Percentiles rank a stretch among this genome's conserved stretches.
These are phyloP conservation scores for Andricus curvator DNA, from an alignment of 2,888 invertebrate genomes.

Conservation along the genomic window DNA sequence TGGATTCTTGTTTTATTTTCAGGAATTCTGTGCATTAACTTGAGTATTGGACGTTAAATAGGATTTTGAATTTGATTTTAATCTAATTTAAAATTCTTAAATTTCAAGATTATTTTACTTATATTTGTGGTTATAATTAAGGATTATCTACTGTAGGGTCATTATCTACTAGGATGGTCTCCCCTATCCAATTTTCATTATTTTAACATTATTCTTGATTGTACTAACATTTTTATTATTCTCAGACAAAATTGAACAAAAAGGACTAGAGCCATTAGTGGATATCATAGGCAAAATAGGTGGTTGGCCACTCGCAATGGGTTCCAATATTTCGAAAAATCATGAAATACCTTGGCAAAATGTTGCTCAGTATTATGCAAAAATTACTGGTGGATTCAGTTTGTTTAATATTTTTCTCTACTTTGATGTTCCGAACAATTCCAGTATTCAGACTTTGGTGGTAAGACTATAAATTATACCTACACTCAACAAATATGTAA, in stretches of 20 bases:
- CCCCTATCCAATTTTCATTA: neutral
- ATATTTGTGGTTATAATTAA: too few relatives aligned
- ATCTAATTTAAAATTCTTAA: too few relatives aligned
- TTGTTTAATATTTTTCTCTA: conserved; percentile 42
- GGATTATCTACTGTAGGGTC: too few relatives aligned
- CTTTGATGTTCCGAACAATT: conserved; percentile 43
- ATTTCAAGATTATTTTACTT: too few relatives aligned
- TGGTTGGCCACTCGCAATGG: conserved; percentile 49
- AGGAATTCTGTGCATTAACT: too few relatives aligned
- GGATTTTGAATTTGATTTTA: too few relatives aligned
- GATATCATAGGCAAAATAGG: conserved; percentile 43
- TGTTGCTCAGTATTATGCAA: conserved; percentile 42
- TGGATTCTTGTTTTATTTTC: too few relatives aligned
- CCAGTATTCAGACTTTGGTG: conserved; percentile 27
- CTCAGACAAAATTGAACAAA: conserved; percentile 42
- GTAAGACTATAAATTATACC: too few relatives aligned
- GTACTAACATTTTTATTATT: conserved; percentile 8
- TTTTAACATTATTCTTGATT: neutral
- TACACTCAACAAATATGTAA: too few relatives aligned
- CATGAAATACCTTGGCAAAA: conserved; percentile 44
- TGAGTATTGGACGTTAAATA: too few relatives aligned
- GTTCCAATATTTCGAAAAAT: neutral
- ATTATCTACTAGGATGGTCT: too few relatives aligned
- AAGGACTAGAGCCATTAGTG: conserved; percentile 41
- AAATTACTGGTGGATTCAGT: conserved; percentile 29